These are phyloP conservation scores for Ophion obscuratus DNA, from an alignment of 2,888 invertebrate genomes.

Conservation along the genomic window DNA sequence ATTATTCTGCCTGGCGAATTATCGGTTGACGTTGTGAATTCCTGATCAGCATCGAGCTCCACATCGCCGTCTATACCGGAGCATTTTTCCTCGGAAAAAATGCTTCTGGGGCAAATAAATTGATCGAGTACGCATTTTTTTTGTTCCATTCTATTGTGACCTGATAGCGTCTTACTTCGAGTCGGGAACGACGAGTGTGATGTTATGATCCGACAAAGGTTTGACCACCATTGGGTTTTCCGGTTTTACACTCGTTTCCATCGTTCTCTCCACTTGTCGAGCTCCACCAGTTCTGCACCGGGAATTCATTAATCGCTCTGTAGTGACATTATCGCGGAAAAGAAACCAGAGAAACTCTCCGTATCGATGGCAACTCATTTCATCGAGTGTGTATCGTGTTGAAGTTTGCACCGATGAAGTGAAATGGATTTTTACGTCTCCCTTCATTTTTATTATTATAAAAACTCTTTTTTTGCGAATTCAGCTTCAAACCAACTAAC, in stretches of 20 bases:
- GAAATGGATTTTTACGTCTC: too few species aligned
- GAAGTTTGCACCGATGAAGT: too few species aligned
- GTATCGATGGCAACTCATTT: background rate
- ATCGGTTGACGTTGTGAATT: slow-evolving; percentile 63
- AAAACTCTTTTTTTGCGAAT: too few species aligned
- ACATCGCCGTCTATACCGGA: slow-evolving; percentile 67
- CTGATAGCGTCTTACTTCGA: slow-evolving; percentile 49
- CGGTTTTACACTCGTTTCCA: background rate
- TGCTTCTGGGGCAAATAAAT: slow-evolving; percentile 45
- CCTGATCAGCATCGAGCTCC: slow-evolving; percentile 64
- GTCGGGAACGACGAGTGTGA: slow-evolving; percentile 40
- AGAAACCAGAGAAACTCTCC: slow-evolving; percentile 5
- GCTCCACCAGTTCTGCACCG: slow-evolving; percentile 44
- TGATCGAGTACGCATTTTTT: background rate
- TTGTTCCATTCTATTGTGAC: background rate
- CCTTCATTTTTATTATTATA: too few species aligned
- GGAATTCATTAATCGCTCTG: slow-evolving; percentile 15
- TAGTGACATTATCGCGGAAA: slow-evolving; percentile 21
- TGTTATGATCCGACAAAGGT: slow-evolving; percentile 30
- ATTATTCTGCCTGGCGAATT: slow-evolving; percentile 67
- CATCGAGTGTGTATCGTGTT: too few species aligned
- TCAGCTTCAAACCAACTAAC: too few species aligned
- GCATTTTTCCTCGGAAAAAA: slow-evolving; percentile 61
- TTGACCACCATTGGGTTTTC: slow-evolving; percentile 34
- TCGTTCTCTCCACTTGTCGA: slow-evolving; percentile 31